Conservation (phyloP, 2,797 vertebrate species). For the Pangasius larnaudii region DNA sequence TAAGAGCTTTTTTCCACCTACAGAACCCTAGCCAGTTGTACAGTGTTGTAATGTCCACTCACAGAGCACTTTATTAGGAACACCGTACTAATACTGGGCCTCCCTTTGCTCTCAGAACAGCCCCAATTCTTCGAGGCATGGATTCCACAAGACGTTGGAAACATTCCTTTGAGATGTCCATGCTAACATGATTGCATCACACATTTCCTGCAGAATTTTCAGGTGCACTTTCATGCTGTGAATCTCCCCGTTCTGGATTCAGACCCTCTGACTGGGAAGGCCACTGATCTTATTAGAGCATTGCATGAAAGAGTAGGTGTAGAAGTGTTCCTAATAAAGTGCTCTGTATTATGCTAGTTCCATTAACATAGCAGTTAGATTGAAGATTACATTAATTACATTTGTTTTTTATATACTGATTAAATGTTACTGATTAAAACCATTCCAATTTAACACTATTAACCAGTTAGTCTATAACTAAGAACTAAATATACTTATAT, state of each 20-base stretch:
- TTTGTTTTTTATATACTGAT: background rate
- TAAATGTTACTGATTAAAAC: background rate
- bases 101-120: background rate
- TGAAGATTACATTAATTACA: background rate
- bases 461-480: background rate
- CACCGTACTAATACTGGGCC: background rate
- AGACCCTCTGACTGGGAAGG: background rate
- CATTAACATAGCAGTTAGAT: background rate
- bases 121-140: background rate
- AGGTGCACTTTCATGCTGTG: background rate
- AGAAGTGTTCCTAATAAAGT: background rate
- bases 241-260: background rate
- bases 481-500: background rate
- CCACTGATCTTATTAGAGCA: too few species aligned
- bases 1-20: background rate
- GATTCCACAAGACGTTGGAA: background rate
- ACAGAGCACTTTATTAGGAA: background rate
- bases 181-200: too few species aligned
- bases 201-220: too few species aligned
- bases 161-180: too few species aligned
- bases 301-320: background rate
- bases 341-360: background rate
- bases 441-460: background rate
- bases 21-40: background rate
- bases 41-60: background rate